Conservation (phyloP, 2,888 invertebrate species). For the Zaprionus obscuricornis region DNA sequence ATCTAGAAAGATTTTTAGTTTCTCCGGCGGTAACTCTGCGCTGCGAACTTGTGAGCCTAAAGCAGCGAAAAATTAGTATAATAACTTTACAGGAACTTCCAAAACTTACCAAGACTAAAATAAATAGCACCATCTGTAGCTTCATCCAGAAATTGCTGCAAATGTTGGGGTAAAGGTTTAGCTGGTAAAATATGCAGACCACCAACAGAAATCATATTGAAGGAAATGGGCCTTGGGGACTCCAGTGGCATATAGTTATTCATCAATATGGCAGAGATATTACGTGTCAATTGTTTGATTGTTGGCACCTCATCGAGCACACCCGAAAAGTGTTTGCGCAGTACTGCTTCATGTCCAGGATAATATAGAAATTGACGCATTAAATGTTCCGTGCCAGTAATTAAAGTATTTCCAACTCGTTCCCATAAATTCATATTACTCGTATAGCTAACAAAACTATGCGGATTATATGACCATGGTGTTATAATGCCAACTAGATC, state of each 20-base stretch:
- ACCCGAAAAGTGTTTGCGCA: slow-evolving; percentile 62
- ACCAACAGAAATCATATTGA: slow-evolving; percentile 84
- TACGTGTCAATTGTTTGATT: slow-evolving; percentile 81
- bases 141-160: slow-evolving; percentile 79
- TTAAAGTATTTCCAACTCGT: slow-evolving; percentile 84
- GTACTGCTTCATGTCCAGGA: slow-evolving; percentile 68
- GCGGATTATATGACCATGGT: slow-evolving; percentile 83
- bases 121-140: slow-evolving; percentile 81
- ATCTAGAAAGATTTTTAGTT: too few relatives aligned
- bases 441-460: slow-evolving; percentile 79
- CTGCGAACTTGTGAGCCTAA: too few relatives aligned
- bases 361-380: slow-evolving; percentile 60
- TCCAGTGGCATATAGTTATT: slow-evolving; percentile 83
- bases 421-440: slow-evolving; percentile 84
- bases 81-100: too few relatives aligned
- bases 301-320: slow-evolving; percentile 69
- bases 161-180: slow-evolving; percentile 63
- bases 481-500: slow-evolving; percentile 82
- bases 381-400: slow-evolving; percentile 64
- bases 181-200: slow-evolving; percentile 84
- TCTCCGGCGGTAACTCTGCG: too few relatives aligned
- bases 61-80: too few relatives aligned
- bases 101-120: slow-evolving; percentile 79
- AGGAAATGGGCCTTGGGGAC: slow-evolving; percentile 80
- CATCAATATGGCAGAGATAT: slow-evolving; percentile 82